A percentile compares a stretch with the other conserved stretches of the same genome.
Conservation (phyloP, 2,113 vertebrate species). For the Syngnathus typhle region DNA sequence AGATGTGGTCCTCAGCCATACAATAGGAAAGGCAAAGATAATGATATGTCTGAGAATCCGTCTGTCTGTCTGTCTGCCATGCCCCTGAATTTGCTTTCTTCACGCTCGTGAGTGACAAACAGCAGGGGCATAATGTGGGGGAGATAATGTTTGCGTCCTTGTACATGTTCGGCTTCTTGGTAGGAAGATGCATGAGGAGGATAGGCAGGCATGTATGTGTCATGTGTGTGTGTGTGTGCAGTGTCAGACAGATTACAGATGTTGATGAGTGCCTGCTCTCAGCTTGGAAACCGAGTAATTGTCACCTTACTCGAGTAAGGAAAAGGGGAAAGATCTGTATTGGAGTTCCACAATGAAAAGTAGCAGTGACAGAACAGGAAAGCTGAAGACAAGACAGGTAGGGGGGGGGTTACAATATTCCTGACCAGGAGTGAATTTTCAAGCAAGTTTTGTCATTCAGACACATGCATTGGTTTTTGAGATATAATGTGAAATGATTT, state of each 20-base stretch:
- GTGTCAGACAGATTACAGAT: conserved; percentile 66
- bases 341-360: conserved; percentile 41
- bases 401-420: background rate
- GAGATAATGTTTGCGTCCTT: conserved; percentile 39
- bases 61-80: conserved; percentile 56
- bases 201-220: conserved; percentile 24
- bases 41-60: conserved; percentile 65
- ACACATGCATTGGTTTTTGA: too few relatives aligned
- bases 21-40: conserved; percentile 62
- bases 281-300: conserved; percentile 64
- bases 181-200: conserved; percentile 24
- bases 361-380: conserved; percentile 42
- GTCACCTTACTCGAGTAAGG: conserved; percentile 58
- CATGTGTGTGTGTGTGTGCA: conserved; percentile 26
- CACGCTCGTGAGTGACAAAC: conserved; percentile 51
- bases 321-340: conserved; percentile 38
- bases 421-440: background rate
- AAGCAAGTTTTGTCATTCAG: background rate
- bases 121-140: conserved; percentile 55
- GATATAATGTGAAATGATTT: too few relatives aligned
- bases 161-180: conserved; percentile 26
- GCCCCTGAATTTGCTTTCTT: conserved; percentile 47
- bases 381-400: conserved; percentile 8
- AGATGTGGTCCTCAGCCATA: conserved; percentile 43
- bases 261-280: conserved; percentile 64